Evolutionary conservation across 2,888 invertebrate species (phyloP).

Genomic region (Lysandra coridon): DNA sequence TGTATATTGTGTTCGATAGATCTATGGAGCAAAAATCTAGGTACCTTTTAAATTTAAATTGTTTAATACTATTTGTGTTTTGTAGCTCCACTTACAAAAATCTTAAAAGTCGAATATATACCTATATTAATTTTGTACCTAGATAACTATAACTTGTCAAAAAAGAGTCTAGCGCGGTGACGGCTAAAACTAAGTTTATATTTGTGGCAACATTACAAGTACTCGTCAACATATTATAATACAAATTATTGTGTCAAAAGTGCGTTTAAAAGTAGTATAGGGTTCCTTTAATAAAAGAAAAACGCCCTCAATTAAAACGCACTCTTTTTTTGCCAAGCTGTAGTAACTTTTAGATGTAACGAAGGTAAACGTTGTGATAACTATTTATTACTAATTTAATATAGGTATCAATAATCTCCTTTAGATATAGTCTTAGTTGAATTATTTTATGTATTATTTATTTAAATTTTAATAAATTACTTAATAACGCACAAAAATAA

Average conservation of each 20-base stretch:
- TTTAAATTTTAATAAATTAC: background rate
- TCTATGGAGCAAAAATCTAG: background rate
- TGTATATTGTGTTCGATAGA: background rate
- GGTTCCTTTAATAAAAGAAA: too few species aligned
- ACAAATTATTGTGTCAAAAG: too few species aligned
- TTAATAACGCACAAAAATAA: background rate
- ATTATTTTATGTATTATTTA: slow-evolving; percentile 20
- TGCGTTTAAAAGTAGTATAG: too few species aligned
- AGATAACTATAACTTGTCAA: background rate
- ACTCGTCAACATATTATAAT: too few species aligned
- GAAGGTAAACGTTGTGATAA: slow-evolving; percentile 27
- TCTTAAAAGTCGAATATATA: background rate
- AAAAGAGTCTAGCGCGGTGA: too few species aligned
- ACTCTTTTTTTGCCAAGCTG: too few species aligned
- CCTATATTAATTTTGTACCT: background rate
- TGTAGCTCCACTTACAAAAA: slow-evolving; percentile 1
- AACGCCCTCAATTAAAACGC: too few species aligned
- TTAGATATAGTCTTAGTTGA: background rate
- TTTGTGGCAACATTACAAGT: too few species aligned
- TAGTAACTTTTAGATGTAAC: slow-evolving; percentile 8
- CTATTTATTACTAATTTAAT: slow-evolving; percentile 29
- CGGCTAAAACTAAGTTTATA: too few species aligned
- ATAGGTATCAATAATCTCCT: background rate
- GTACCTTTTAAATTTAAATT: background rate
- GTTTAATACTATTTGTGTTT: background rate